Conservation (phyloP, 2,888 invertebrate genomes). For the Spisula subtruncata region DNA sequence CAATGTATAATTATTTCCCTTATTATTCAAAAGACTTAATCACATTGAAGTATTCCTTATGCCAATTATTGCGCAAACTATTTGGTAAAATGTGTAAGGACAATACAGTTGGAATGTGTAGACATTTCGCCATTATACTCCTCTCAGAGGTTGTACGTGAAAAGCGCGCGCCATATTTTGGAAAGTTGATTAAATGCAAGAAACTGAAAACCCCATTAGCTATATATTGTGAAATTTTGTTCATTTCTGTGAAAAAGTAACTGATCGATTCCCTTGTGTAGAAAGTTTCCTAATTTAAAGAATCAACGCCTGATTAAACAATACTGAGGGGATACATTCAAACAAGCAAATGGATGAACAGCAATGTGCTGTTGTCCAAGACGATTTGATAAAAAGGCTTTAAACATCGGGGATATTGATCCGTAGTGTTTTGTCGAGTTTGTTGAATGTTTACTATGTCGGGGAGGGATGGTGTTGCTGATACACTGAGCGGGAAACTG, state of each 20-base stretch:
- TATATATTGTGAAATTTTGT: background rate
- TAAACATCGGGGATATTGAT: background rate
- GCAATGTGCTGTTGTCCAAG: background rate
- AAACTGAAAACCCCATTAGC: background rate
- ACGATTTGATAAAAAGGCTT: background rate
- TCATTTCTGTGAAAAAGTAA: background rate
- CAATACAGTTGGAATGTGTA: no score
- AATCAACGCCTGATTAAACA: background rate
- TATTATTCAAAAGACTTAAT: no score
- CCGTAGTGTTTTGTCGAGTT: background rate
- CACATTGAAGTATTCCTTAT: no score
- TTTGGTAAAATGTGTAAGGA: no score
- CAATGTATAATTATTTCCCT: no score
- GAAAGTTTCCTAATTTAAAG: background rate
- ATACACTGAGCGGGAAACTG: no score
- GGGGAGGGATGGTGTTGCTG: no score
- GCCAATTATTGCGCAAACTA: no score
- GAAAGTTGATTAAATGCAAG: background rate
- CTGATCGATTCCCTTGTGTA: conserved; percentile 1
- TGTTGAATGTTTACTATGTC: no score
- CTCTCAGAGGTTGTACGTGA: no score
- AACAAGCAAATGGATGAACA: background rate
- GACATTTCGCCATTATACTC: no score
- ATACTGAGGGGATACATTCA: background rate
- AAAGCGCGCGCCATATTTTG: background rate